A percentile compares a stretch with the other conserved stretches of the same genome.
These are phyloP conservation scores for Tenrec ecaudatus DNA, from an alignment of 2,113 vertebrate genomes.

Conservation along the genomic window DNA sequence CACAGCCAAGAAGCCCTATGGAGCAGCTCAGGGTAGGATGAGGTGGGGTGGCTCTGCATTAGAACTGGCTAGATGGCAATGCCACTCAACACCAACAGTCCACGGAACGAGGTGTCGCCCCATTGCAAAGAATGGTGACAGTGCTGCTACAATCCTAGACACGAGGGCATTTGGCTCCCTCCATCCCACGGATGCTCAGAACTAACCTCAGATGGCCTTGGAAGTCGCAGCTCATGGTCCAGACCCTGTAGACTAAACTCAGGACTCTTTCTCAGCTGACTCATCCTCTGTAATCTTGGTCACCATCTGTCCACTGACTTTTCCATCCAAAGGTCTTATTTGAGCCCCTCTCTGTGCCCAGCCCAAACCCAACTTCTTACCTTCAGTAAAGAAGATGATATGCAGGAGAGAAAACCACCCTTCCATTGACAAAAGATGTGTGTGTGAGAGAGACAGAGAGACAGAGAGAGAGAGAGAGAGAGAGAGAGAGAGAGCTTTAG, in stretches of 20 bases:
- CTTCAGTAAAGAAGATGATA: background rate
- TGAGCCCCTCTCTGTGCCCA: background rate
- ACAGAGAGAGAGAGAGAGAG: background rate
- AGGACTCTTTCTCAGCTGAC: background rate
- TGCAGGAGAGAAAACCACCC: background rate
- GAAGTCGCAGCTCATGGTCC: background rate
- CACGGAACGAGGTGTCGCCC: background rate
- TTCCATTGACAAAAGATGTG: background rate
- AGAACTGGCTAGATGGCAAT: background rate
- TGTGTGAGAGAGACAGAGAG: no score
- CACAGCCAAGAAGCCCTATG: background rate
- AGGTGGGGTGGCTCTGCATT: no score
- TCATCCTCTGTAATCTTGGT: background rate
- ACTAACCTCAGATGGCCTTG: background rate
- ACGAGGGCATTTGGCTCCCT: background rate
- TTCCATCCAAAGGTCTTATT: background rate
- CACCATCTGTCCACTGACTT: fast-evolving
- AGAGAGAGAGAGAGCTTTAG: background rate
- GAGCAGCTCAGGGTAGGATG: background rate
- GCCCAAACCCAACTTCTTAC: background rate
- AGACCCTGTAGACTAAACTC: background rate
- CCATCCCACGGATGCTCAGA: background rate
- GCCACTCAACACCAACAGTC: background rate
- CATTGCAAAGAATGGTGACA: background rate
- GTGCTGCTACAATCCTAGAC: background rate